Percentiles rank a stretch among this genome's conserved stretches.
phyloP scores from a whole-genome alignment of 2,113 vertebrate species.

The Dipodomys ordii region DNA sequence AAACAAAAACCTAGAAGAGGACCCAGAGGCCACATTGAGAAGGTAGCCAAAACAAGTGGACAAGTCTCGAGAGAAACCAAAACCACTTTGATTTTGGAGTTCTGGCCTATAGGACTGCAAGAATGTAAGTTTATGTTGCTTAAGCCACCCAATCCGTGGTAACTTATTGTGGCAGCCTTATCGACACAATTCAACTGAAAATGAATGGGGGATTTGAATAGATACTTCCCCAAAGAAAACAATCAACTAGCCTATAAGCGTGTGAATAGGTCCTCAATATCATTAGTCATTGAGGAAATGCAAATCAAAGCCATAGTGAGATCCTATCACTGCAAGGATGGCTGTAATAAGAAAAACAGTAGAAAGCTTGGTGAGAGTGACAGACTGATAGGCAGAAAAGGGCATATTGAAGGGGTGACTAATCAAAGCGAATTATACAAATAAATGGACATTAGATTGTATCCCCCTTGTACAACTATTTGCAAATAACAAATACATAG shows the following conservation, averaged over 20 bases:
- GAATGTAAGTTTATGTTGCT: neutral
- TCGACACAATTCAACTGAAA: constrained; percentile 10
- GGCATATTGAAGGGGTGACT: no score
- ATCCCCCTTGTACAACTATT: no score
- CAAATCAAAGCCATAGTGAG: neutral
- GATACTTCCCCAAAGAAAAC: constrained; percentile 3
- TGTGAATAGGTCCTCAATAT: constrained; percentile 11
- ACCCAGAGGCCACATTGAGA: neutral
- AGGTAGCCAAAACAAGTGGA: neutral
- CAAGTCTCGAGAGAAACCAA: neutral
- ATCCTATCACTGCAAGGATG: neutral
- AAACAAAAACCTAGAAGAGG: neutral
- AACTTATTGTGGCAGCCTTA: constrained; percentile 3
- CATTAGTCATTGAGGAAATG: neutral
- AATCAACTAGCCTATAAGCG: neutral
- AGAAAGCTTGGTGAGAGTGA: no score
- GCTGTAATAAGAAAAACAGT: neutral
- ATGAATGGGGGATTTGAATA: neutral
- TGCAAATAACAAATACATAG: no score
- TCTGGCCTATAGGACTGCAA: neutral
- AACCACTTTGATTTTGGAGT: neutral
- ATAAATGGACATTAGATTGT: no score
- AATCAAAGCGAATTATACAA: no score
- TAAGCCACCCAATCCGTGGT: neutral
- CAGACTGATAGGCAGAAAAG: no score